Evolutionary conservation across 1,140 invertebrate species (phyloP), one percentile per base, ranked within the genome.

Genomic region (Liolophura sinensis): DNA sequence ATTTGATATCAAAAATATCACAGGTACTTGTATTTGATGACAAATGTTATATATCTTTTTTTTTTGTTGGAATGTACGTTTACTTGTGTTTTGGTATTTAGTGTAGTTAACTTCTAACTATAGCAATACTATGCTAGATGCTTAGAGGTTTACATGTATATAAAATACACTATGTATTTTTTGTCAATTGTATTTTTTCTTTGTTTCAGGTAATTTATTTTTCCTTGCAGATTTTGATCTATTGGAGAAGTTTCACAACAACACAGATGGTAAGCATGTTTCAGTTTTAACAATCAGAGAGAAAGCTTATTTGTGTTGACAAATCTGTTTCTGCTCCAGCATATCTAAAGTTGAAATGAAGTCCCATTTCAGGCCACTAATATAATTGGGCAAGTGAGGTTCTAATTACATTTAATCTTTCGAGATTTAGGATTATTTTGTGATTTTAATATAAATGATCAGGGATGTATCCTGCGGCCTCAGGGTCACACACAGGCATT

Each of bases 221-320:
- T 58, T 50, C 71, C 15, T 60, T 77, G 12, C 71, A 74, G 46
- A 77, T 65, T 62, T 54, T 81, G 14, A 68, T 81, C 31, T 83
- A 79, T 66, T 82, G 78, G 76, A 76, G 78, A 12, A 63, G 65
- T 59, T 83, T 80, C 65, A 83, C 80, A 67, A 64, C 68, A 54
- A 67, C 72, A 27, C 75, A 77, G 24, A 72, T 78, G 51, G 80
- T 82, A 75, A 81, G 81, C 75, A 57, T 48, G n/a, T 14, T 57
- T 52, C 14, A 25, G 22, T 18, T 56, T 49, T 46, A 54, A 47
- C 18, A 50, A 12, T n/a, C 57, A 49, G 46, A 49, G 48, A 20
- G 15, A n/a, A 18, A 61, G 20, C 7, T 62, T 52, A 31, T 50
- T 4, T 20, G 14, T 62, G 5, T 22, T 4, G 18, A 51, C 15